Conservation (phyloP, 2,113 vertebrate species). For the Gobiocypris rarus region DNA sequence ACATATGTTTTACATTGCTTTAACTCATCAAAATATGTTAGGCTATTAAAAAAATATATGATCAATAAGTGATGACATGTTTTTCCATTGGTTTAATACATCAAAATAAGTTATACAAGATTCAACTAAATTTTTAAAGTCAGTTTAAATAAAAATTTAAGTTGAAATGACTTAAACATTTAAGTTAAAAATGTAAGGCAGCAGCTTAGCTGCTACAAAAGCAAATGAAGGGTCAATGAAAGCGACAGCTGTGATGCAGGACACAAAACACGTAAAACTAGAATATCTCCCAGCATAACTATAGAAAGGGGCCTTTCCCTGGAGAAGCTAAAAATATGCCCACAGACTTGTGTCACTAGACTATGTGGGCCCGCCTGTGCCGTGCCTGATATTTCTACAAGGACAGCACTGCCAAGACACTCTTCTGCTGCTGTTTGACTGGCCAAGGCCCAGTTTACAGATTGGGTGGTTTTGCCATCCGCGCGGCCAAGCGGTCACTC, state of each 20-base stretch:
- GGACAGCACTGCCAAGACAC: conserved; percentile 44
- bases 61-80: too few relatives aligned
- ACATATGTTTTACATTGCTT: too few relatives aligned
- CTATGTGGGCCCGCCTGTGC: conserved; percentile 41
- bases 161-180: too few relatives aligned
- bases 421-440: conserved; percentile 43
- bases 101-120: too few relatives aligned
- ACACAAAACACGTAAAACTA: conserved; percentile 41
- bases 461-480: conserved; percentile 47
- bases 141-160: too few relatives aligned
- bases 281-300: conserved; percentile 50
- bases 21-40: too few relatives aligned
- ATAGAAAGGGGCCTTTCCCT: conserved; percentile 46
- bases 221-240: conserved; percentile 32
- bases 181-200: too few relatives aligned
- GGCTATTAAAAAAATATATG: too few relatives aligned
- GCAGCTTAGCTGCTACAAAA: background rate
- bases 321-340: conserved; percentile 52
- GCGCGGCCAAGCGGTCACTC: conserved; percentile 31
- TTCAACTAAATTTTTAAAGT: too few relatives aligned
- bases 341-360: conserved; percentile 46
- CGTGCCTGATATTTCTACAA: conserved; percentile 40
- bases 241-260: background rate
- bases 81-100: too few relatives aligned
- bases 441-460: conserved; percentile 35